A percentile compares a stretch with the other conserved stretches of the same genome.
Evolutionary conservation across 2,797 vertebrate genomes (phyloP).

Genomic region (Pseudocheirus occidentalis): DNA sequence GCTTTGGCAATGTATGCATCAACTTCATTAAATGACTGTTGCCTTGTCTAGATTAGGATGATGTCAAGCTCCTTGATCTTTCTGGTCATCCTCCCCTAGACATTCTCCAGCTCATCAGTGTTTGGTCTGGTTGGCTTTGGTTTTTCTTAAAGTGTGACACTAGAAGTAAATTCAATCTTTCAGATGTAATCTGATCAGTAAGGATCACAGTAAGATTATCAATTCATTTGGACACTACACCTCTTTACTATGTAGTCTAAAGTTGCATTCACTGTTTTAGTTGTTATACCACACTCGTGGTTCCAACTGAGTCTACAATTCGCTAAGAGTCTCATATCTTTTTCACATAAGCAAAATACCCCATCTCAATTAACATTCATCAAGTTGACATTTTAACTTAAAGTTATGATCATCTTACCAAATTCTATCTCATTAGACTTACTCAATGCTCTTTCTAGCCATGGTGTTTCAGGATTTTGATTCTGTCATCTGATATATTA

Average conservation of each 20-base stretch:
- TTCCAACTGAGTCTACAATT: neutral
- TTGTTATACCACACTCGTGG: neutral
- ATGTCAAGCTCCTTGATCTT: neutral
- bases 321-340: neutral
- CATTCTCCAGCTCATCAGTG: neutral
- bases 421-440: neutral
- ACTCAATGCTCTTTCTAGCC: neutral
- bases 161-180: neutral
- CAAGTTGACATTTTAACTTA: neutral
- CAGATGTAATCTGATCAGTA: neutral
- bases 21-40: neutral
- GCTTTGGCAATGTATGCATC: too few relatives aligned
- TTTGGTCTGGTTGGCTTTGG: neutral
- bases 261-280: neutral
- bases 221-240: neutral
- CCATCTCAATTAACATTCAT: neutral
- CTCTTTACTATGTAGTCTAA: neutral
- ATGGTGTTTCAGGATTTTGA: neutral
- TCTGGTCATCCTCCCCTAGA: neutral
- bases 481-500: neutral
- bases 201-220: neutral
- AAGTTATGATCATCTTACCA: neutral
- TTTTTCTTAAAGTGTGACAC: neutral
- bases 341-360: neutral
- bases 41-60: neutral